Evolutionary conservation across 2,113 vertebrate species (phyloP).

Genomic region (Paradoxurus hermaphroditus): DNA sequence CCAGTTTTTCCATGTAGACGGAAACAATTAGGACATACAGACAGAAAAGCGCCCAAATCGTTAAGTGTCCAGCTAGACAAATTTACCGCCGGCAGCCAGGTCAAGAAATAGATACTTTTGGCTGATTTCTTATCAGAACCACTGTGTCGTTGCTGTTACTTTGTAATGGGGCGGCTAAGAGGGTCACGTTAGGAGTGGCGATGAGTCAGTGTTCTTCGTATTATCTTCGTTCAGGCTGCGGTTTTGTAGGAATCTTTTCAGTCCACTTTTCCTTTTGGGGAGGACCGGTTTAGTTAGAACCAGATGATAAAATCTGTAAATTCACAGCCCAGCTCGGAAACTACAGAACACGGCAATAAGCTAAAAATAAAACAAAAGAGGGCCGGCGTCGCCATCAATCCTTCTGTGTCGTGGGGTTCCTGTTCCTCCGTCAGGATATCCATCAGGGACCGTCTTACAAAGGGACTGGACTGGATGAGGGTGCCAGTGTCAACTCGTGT

Average conservation of each 20-base stretch:
- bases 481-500: neutral
- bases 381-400: too few relatives aligned
- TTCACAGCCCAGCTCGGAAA: conserved; percentile 13
- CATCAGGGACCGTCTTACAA: neutral
- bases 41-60: neutral
- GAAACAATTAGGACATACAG: neutral
- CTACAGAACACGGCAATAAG: neutral
- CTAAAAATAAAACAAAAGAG: conserved; percentile 13
- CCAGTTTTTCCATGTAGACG: neutral
- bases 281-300: conserved; percentile 41
- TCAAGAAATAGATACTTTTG: neutral
- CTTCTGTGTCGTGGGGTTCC: neutral
- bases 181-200: neutral
- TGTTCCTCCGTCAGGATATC: neutral
- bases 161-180: neutral
- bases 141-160: neutral
- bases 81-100: neutral
- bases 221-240: conserved; percentile 1
- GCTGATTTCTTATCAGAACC: neutral
- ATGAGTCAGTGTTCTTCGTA: neutral
- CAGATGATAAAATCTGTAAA: conserved; percentile 40
- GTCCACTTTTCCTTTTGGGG: conserved; percentile 43
- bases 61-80: neutral
- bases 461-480: neutral
- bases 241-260: conserved; percentile 38